Percentiles rank a stretch among this genome's conserved stretches.
Conservation (phyloP, 2,888 invertebrate genomes). For the Euplagia quadripunctaria region DNA sequence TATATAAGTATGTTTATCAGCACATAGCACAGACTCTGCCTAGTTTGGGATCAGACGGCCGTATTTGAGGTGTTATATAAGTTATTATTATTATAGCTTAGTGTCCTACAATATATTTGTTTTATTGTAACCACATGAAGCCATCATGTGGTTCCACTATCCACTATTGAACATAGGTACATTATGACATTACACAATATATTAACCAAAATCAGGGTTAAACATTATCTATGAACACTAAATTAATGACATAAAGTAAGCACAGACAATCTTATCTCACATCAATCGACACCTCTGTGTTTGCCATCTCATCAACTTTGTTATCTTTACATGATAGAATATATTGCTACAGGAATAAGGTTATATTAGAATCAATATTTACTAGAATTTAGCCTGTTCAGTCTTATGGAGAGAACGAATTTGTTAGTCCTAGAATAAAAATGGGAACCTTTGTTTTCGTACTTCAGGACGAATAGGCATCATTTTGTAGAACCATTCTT, state of each 20-base stretch:
- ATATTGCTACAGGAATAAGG: not conserved
- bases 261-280: conserved; percentile 36
- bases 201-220: not conserved
- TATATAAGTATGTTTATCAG: too few species aligned
- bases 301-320: conserved; percentile 21
- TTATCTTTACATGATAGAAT: conserved; percentile 33
- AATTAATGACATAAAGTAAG: not conserved
- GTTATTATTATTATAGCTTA: too few species aligned
- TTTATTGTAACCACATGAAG: not conserved
- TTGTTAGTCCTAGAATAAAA: too few species aligned
- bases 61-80: too few species aligned
- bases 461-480: too few species aligned
- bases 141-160: too few species aligned
- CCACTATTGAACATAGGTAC: not conserved
- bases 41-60: too few species aligned
- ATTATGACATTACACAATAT: too few species aligned
- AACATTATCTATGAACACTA: not conserved
- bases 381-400: not conserved
- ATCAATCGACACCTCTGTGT: conserved; percentile 37
- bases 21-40: too few species aligned
- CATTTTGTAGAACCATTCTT: too few species aligned
- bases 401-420: not conserved
- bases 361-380: not conserved
- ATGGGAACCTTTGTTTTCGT: too few species aligned
- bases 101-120: not conserved